Evolutionary conservation across 2,797 vertebrate species (phyloP).

Genomic region (Lagothrix lagotricha): DNA sequence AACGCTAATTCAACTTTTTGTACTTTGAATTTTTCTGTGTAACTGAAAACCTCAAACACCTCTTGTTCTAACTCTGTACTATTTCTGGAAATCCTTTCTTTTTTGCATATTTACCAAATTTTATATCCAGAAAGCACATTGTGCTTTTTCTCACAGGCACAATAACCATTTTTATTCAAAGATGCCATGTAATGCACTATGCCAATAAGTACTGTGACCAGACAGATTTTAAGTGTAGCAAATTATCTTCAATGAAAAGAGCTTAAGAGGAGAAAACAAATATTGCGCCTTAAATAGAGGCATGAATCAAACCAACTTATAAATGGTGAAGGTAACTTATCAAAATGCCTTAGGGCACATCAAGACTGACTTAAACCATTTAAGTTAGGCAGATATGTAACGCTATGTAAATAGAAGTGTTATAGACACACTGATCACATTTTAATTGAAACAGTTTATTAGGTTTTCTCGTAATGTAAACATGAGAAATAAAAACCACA

Average conservation of each 20-base stretch:
- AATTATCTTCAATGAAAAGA: slow-evolving; percentile 4
- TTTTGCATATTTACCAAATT: neutral
- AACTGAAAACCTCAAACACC: neutral
- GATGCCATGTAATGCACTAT: neutral
- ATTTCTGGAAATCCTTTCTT: neutral
- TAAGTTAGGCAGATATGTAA: neutral
- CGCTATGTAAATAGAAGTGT: neutral
- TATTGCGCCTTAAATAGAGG: neutral
- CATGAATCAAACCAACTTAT: neutral
- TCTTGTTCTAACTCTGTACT: neutral
- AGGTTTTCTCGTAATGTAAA: slow-evolving; percentile 90
- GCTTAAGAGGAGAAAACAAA: neutral
- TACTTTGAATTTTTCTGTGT: neutral
- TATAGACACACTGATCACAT: slow-evolving; percentile 74
- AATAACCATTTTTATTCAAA: neutral
- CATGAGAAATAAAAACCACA: slow-evolving; percentile 88
- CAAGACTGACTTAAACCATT: neutral
- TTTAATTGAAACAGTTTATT: slow-evolving; percentile 92
- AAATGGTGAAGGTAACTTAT: neutral
- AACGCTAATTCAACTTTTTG: neutral
- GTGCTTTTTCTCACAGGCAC: neutral
- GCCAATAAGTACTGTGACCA: neutral
- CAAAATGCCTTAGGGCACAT: slow-evolving; percentile 1
- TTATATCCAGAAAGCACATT: neutral
- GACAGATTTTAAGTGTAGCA: neutral